Base-by-base conservation (phyloP, 2,888 invertebrate genomes). In the Troglohyphantes excavatus region DNA sequence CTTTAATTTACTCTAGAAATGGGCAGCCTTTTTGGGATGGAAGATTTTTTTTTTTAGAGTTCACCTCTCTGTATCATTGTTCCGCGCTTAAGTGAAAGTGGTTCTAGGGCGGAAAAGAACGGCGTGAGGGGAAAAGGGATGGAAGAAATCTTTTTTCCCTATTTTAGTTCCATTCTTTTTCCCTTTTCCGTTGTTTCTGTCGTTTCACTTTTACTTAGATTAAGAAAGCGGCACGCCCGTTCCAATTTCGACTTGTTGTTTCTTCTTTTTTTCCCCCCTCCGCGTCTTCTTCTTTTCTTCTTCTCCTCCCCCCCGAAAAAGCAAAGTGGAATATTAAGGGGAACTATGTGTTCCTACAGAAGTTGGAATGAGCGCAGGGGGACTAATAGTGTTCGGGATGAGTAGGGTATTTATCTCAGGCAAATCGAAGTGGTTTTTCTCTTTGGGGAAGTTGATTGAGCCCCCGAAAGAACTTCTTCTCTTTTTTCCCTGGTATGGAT, bases 151-250 rank as follows among this genome's bases (percentile, higher is more conserved):
- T 72, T 86, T 79, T 53, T 53, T n/a, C 53, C 61, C 53, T 85
- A 68, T 86, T 86, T 78, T 39, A 27, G 59, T 23, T 63, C 59
- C 65, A 29, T 19, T 39, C n/a, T 43, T 75, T 75, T 39, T 21
- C 19, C 43, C 53, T 61, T 29, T 43, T 39, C 2, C 53, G 13
- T 84, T 75, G 65, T 75, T 75, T 67, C 33, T 81, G 73, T 67
- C 75, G 81, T 88, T 88, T 84, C 84, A 84, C 75, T 84, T 84
- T 88, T 81, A 88, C 87, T 88, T 81, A 88, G 87, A 88, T 88
- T 88, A 88, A 88, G 87, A 81, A 79, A 73, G 79, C 79, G 70
- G 43, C 79, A 79, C 72, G 86, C 86, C 86, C 59, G 72, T 78
- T 79, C 86, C 86, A 86, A 86, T 86, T 86, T 86, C 79, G 79